phyloP scores from a whole-genome alignment of 2,797 vertebrate genomes.

The Pristis pectinata region DNA sequence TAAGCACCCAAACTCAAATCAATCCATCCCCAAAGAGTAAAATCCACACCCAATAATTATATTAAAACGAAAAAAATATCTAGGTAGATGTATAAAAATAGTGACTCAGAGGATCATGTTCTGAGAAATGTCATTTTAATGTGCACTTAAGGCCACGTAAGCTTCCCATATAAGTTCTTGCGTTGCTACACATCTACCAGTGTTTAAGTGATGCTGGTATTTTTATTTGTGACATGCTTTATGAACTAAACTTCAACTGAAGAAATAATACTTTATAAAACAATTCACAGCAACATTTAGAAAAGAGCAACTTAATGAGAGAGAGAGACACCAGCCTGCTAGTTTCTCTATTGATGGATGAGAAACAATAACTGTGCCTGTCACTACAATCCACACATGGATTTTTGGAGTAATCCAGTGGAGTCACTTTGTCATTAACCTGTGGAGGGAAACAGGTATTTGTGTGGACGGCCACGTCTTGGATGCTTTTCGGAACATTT shows the following conservation, averaged over 20 bases:
- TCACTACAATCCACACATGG: too few relatives aligned
- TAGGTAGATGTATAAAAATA: not conserved
- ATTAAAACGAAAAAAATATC: not conserved
- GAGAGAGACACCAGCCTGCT: too few relatives aligned
- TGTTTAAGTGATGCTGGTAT: not conserved
- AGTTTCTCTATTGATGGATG: too few relatives aligned
- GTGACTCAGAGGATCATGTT: not conserved
- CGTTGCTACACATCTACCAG: not conserved
- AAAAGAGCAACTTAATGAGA: not conserved
- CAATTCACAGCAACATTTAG: not conserved
- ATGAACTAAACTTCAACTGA: not conserved
- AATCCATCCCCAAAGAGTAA: not conserved
- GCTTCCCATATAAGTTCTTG: not conserved
- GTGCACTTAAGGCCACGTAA: not conserved
- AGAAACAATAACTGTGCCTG: too few relatives aligned
- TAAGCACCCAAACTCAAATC: not conserved
- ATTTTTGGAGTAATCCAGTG: too few relatives aligned
- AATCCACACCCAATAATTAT: conserved; percentile 11
- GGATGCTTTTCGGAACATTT: too few relatives aligned
- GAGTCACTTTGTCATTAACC: too few relatives aligned
- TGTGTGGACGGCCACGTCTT: too few relatives aligned
- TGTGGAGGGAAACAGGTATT: too few relatives aligned
- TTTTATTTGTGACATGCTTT: not conserved
- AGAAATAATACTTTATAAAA: conserved; percentile 17
- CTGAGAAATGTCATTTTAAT: not conserved